These are phyloP conservation scores for Camponotus fellah DNA, from an alignment of 2,888 invertebrate species.

Conservation along the genomic window DNA sequence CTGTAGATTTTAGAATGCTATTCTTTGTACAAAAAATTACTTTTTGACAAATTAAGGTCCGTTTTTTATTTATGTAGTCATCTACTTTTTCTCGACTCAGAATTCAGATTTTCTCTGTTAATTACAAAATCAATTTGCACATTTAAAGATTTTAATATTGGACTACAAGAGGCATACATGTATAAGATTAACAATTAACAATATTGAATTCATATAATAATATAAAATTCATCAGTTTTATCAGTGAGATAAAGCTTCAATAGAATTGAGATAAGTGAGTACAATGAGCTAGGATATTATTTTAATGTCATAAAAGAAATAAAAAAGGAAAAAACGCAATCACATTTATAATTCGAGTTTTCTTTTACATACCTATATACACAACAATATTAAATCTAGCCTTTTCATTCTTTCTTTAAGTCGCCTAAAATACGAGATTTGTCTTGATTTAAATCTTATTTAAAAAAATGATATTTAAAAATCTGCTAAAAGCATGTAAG, in stretches of 20 bases:
- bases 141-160: neutral
- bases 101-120: neutral
- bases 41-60: neutral
- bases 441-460: conserved; percentile 3
- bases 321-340: neutral
- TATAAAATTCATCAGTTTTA: neutral
- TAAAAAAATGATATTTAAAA: conserved; percentile 1
- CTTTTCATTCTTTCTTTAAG: neutral
- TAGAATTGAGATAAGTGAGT: neutral
- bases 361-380: no score
- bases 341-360: conserved; percentile 12
- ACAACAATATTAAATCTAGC: neutral
- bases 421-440: neutral
- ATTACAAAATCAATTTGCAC: neutral
- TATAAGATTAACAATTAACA: neutral
- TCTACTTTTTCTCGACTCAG: neutral
- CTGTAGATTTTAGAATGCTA: neutral
- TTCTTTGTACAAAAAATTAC: neutral
- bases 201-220: neutral
- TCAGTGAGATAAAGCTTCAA: conserved; percentile 9
- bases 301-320: neutral
- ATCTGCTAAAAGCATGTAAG: neutral
- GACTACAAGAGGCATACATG: neutral
- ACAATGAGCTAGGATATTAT: neutral
- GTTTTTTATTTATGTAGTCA: neutral